Conservation (phyloP, 1,140 invertebrate genomes). For the Zaprionus tsacasi region DNA sequence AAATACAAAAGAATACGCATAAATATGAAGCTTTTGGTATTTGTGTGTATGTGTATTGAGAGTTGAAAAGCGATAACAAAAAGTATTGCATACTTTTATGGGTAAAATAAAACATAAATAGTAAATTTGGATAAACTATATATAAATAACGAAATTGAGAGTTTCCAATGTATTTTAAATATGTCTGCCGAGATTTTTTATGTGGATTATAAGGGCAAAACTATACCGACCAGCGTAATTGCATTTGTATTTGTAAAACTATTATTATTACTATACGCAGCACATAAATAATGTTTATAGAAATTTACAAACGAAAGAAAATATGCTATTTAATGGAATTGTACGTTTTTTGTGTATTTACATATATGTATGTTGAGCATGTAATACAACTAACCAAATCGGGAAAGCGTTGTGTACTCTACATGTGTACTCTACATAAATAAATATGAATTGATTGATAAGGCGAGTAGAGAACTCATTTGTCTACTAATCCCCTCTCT, state of each 20-base stretch:
- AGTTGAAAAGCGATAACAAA: neutral
- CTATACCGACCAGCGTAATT: conserved; percentile 1
- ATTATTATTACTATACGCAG: neutral
- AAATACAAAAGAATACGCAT: neutral
- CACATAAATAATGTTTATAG: conserved; percentile 25
- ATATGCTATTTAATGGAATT: conserved; percentile 8
- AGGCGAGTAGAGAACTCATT: neutral
- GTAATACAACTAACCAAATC: neutral
- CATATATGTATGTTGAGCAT: neutral
- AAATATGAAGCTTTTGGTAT: neutral
- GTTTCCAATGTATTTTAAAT: conserved; percentile 21
- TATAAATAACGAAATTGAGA: conserved; percentile 13
- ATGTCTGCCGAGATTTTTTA: neutral
- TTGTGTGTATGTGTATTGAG: neutral
- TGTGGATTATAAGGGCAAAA: neutral
- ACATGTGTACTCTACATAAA: neutral
- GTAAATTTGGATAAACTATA: neutral
- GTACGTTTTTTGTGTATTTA: conserved; percentile 19
- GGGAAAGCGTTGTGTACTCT: neutral
- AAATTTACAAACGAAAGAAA: conserved; percentile 17
- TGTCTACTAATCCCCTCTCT: neutral
- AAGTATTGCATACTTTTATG: conserved; percentile 31
- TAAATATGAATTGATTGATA: conserved; percentile 3
- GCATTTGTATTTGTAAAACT: conserved; percentile 13
- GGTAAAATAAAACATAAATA: neutral